A percentile compares a stretch with the other conserved stretches of the same genome.
phyloP scores from a whole-genome alignment of 2,113 vertebrate species.

The Ammodytes dubius region DNA sequence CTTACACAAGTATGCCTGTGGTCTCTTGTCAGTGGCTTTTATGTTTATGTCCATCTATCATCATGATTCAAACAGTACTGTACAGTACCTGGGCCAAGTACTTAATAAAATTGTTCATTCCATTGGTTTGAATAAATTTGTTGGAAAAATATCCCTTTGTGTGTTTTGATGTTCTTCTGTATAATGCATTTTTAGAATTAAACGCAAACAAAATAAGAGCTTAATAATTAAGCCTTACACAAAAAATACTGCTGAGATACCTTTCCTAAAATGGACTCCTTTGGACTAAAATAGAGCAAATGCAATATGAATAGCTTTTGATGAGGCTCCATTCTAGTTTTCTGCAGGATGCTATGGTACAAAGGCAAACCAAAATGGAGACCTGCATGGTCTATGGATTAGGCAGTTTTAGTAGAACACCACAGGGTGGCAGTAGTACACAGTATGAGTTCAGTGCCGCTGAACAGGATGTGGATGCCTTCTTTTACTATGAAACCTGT shows the following conservation, averaged over 20 bases:
- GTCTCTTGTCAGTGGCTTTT: constrained; percentile 43
- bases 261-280: neutral
- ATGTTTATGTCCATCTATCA: constrained; percentile 48
- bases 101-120: constrained; percentile 29
- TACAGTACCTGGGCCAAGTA: constrained; percentile 31
- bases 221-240: neutral
- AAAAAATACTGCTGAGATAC: neutral
- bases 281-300: neutral
- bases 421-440: constrained; percentile 58
- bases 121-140: constrained; percentile 67
- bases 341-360: neutral
- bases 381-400: neutral
- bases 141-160: constrained; percentile 25
- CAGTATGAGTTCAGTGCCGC: neutral
- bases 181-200: neutral
- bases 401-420: constrained; percentile 4
- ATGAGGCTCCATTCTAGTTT: neutral
- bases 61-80: constrained; percentile 20
- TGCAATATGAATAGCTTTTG: neutral
- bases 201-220: neutral
- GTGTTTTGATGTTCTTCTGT: neutral
- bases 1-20: constrained; percentile 58
- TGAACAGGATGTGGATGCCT: constrained; percentile 11
- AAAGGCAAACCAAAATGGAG: constrained; percentile 61
- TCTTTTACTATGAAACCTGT: neutral